phyloP scores from a whole-genome alignment of 1,140 invertebrate species.

The Drosophila sp. region DNA sequence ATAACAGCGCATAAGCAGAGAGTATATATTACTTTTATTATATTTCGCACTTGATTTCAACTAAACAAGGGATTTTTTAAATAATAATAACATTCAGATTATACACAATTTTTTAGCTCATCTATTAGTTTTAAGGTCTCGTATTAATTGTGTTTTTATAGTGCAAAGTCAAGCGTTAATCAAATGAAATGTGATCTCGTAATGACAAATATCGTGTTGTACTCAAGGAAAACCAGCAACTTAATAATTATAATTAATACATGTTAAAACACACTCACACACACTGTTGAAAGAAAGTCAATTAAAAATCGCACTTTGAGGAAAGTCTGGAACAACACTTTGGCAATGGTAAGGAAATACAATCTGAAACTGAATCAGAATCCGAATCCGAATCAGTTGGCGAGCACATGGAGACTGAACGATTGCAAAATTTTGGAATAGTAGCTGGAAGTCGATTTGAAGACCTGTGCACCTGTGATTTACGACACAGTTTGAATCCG shows the following conservation, averaged over 20 bases:
- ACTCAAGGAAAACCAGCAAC: constrained; percentile 36
- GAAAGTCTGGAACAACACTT: constrained; percentile 6
- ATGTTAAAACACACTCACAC: constrained; percentile 9
- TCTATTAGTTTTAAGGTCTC: background rate
- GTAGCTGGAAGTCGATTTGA: background rate
- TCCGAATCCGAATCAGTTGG: constrained; percentile 49
- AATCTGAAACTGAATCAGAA: constrained; percentile 11
- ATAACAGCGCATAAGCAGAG: no score
- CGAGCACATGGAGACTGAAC: constrained; percentile 61
- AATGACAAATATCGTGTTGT: constrained; percentile 15
- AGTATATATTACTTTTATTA: background rate
- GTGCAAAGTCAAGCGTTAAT: background rate
- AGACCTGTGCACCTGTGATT: constrained; percentile 24
- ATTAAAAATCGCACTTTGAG: constrained; percentile 10
- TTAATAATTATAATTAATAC: background rate
- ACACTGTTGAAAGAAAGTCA: background rate
- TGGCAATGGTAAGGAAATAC: constrained; percentile 12
- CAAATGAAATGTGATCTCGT: constrained; percentile 32
- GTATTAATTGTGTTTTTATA: background rate
- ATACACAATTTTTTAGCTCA: no score
- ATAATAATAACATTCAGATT: no score
- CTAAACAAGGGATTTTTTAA: background rate
- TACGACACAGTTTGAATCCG: constrained; percentile 48
- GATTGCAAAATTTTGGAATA: constrained; percentile 19
- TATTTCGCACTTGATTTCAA: background rate